Evolutionary conservation across 1,140 invertebrate species (phyloP), one percentile per base, ranked within the genome.

Genomic region (Drosophila asahinai): DNA sequence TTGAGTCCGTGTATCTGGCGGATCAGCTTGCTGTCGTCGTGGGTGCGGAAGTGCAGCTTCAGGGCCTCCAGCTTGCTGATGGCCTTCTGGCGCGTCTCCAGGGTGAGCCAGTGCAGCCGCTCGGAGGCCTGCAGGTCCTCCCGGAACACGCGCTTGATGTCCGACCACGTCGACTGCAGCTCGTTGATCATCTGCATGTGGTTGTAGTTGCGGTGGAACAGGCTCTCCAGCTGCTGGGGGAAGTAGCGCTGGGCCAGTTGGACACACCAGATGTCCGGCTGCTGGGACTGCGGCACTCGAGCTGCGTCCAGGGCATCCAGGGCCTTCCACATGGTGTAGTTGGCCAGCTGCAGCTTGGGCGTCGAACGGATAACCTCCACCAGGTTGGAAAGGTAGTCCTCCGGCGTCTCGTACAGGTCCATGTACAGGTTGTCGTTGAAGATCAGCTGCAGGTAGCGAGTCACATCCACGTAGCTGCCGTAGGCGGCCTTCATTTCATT

Each of bases 151-250:
- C 95, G 93, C 77, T 90, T 91, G 5, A 92, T 86, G 51, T 92
- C 91, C n/a, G 87, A 62, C 91, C 91, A 92, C 0, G 89, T 91
- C 0, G 79, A 83, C 45, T 97, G 96, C 47, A 99, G 95, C 70
- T 97, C 96, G 78, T 95, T 95, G 8, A 97, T 98, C 97, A 99
- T 98, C 12, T 95, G 94, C 62, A 98, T 93, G 1, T 97, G 98
- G 95, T 98, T 94, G 93, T 97, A 97, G 87, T 97, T 96, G 62
- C 94, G 94, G 1, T 98, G 97, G 93, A 98, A 99, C 92, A 98
- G 95, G 0, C 96, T 95, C 3, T 98, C 97, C 54, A 93, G 61
- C 17, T 91, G 91, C 42, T 77, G 72, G 0, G 91, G 91, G 22
- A 92, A 90, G 36, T 75, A 91, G 1, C 87, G 63, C 14, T 83